Conservation (phyloP, 2,888 invertebrate species). For the Tachystola acroxantha region DNA sequence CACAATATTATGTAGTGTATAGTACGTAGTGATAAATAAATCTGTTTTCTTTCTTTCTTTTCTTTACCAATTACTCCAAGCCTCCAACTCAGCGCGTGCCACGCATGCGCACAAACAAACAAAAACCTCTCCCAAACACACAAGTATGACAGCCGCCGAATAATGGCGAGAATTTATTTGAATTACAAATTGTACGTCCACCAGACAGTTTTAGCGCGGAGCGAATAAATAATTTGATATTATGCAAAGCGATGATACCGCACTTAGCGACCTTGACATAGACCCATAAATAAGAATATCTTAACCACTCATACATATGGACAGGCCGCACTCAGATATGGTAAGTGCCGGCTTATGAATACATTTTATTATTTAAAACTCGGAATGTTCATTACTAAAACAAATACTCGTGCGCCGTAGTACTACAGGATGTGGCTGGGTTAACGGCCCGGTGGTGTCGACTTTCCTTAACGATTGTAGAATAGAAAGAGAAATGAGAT, state of each 20-base stretch:
- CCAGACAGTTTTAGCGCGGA: constrained; percentile 68
- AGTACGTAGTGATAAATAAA: no score
- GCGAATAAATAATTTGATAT: constrained; percentile 77
- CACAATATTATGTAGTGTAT: no score
- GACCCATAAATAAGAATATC: constrained; percentile 77
- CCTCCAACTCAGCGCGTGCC: no score
- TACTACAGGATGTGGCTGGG: constrained; percentile 74
- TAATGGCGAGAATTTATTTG: constrained; percentile 67
- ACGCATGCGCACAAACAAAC: no score
- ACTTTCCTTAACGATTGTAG: no score
- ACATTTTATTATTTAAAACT: constrained; percentile 78
- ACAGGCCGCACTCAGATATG: constrained; percentile 73
- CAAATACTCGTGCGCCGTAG: constrained; percentile 74
- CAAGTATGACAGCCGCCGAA: constrained; percentile 58
- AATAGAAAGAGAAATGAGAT: no score
- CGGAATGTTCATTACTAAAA: constrained; percentile 78
- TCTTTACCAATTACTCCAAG: no score
- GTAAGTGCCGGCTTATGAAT: constrained; percentile 77
- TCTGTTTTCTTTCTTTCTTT: no score
- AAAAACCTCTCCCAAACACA: constrained; percentile 58
- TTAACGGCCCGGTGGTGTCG: no score
- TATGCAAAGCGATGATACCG: constrained; percentile 72
- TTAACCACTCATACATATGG: constrained; percentile 76
- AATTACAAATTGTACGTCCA: constrained; percentile 71
- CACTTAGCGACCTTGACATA: constrained; percentile 71